These are phyloP conservation scores for Equus przewalskii DNA, from an alignment of 2,113 vertebrate genomes.

Conservation along the genomic window DNA sequence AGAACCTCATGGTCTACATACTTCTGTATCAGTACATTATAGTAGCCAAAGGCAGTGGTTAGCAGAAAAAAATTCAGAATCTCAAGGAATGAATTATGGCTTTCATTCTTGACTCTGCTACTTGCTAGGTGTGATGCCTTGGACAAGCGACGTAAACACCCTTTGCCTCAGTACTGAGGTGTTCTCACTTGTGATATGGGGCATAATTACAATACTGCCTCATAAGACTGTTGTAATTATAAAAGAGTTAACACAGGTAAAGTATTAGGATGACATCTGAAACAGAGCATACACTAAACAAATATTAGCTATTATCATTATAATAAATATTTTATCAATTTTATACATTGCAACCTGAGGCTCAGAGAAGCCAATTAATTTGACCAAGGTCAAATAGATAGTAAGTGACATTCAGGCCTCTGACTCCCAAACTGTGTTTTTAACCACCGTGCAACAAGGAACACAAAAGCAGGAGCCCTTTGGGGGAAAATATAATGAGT, in stretches of 20 bases:
- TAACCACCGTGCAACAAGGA: background rate
- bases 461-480: background rate
- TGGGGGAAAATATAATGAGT: slow-evolving; percentile 35
- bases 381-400: background rate
- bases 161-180: background rate
- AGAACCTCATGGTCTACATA: background rate
- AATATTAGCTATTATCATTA: background rate
- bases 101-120: background rate
- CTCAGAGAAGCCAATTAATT: slow-evolving; percentile 35
- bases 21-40: background rate
- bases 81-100: background rate
- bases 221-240: background rate
- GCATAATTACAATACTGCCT: background rate
- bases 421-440: background rate
- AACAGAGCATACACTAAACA: background rate
- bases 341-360: background rate
- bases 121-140: background rate
- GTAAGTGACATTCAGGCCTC: background rate
- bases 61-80: background rate
- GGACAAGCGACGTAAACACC: background rate
- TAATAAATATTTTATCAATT: slow-evolving; percentile 29
- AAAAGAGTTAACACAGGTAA: background rate
- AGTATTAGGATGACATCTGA: background rate
- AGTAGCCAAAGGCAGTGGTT: background rate
- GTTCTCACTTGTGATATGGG: background rate